Conservation (phyloP, 2,113 vertebrate genomes). For the Lonchura striata region DNA sequence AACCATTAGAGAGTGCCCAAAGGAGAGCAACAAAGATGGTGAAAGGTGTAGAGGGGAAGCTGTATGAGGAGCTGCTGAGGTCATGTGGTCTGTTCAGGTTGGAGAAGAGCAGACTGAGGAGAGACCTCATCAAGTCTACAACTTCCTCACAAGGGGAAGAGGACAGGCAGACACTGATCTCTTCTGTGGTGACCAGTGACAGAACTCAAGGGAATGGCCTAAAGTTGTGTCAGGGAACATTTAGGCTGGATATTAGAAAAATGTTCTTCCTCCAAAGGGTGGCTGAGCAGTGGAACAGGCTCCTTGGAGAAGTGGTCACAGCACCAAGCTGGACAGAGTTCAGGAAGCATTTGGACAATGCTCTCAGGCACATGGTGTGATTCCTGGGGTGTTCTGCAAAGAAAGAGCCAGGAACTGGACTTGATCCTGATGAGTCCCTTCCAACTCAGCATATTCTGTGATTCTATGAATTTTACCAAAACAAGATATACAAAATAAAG, state of each 20-base stretch:
- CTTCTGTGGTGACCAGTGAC: background rate
- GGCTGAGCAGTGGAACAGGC: background rate
- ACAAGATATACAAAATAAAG: background rate
- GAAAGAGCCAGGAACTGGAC: background rate
- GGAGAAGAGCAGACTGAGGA: background rate
- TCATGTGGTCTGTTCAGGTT: background rate
- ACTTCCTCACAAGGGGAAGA: background rate
- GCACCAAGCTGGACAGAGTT: rapidly evolving
- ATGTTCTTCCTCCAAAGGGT: rapidly evolving
- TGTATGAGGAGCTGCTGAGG: rapidly evolving
- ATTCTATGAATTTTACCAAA: background rate
- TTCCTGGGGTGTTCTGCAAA: background rate
- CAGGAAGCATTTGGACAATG: background rate
- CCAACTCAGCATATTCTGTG: background rate
- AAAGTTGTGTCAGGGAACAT: no score
- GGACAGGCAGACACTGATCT: background rate
- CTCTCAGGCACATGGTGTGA: background rate
- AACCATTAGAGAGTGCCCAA: rapidly evolving
- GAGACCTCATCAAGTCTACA: background rate
- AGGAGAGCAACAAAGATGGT: background rate
- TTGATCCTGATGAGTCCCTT: background rate
- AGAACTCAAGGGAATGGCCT: background rate
- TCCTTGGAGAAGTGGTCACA: background rate
- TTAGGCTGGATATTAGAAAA: background rate
- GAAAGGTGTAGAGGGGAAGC: background rate